phyloP scores from a whole-genome alignment of 2,888 invertebrate genomes.

The Trissonchulus sp. region DNA sequence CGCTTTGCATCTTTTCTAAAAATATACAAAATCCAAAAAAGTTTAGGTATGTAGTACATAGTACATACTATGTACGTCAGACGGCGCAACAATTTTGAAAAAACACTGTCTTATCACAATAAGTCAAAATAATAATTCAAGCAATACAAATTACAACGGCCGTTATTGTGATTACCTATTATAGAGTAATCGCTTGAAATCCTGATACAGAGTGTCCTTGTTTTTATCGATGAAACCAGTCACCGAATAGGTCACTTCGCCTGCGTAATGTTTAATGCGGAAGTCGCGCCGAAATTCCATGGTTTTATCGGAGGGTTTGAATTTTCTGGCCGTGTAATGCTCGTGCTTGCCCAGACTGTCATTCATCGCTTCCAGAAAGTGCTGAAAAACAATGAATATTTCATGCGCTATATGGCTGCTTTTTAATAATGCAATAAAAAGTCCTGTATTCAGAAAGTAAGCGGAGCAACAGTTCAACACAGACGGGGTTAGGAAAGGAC shows the following conservation, averaged over 20 bases:
- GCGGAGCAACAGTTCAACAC: too few species aligned
- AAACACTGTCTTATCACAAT: not conserved
- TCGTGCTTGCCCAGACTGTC: constrained; percentile 74
- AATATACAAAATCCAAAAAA: too few species aligned
- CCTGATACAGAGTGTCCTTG: constrained; percentile 90
- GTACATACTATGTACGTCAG: too few species aligned
- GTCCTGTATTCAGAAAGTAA: too few species aligned
- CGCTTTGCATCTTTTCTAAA: too few species aligned
- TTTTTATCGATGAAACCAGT: constrained; percentile 93
- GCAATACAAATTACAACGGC: too few species aligned
- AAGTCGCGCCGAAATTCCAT: constrained; percentile 56
- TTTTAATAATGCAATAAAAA: too few species aligned
- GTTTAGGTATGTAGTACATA: too few species aligned
- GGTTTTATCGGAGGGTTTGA: constrained; percentile 60
- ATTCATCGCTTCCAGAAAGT: constrained; percentile 86
- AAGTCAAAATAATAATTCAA: not conserved
- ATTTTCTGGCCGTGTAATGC: constrained; percentile 73
- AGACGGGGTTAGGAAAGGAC: too few species aligned
- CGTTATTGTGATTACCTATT: constrained; percentile 61
- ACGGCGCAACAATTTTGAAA: too few species aligned
- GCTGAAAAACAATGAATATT: constrained; percentile 54
- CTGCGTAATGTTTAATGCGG: constrained; percentile 79
- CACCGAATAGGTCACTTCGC: constrained; percentile 85
- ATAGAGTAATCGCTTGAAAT: constrained; percentile 84
- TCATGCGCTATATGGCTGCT: too few species aligned